Base-by-base conservation (phyloP, 2,888 invertebrate species). In the Folsomia manolachei region DNA sequence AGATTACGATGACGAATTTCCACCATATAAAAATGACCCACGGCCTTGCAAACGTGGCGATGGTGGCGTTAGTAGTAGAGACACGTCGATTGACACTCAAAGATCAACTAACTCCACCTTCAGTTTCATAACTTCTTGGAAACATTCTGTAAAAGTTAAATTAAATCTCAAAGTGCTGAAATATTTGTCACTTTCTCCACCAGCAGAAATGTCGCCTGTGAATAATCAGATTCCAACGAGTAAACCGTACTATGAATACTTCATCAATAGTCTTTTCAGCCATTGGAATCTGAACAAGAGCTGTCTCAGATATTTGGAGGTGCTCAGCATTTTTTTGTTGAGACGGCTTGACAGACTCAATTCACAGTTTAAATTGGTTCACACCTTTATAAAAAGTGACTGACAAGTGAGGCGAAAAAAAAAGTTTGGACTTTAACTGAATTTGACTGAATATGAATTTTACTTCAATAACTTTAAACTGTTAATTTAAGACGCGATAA, bases 191-290 rank as follows among this genome's bases (percentile, higher is more conserved):
- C 39, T 39, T 14, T 39, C 39, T 39, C 14, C 39, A 14, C 39
- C 14, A 14, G 39, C 4, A 14, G 39, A 39, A 39, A n/a, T n/a
- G n/a, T 9, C 39, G 14, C 39, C 39, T 9, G 14, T 4, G 39
- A 39, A 9, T 4, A 39, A 14, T 4, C 39, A 39, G 39, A 39
- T 14, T 39, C 39, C 39, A 39, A 60, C 7, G 1, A 9, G n/a
- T 1, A 27, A 68, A 24, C 74, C 74, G 1, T 74, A 74, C 53
- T 74, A 74, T 27, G 74, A 74, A 62, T 74, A 72, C 26, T 64
- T 74, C 21, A 74, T 74, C 27, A 67, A 25, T 1, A 74, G 70
- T n/a, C 24, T 74, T 2, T 74, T 74, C 56, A 72, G 56, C 0
- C 19, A 63, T n/a, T 72, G 71, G n/a, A 74, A 72, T 25, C 27